Percentiles rank a stretch among this genome's conserved stretches.
Conservation (phyloP, 2,888 invertebrate genomes). For the Cataglyphis livida region DNA sequence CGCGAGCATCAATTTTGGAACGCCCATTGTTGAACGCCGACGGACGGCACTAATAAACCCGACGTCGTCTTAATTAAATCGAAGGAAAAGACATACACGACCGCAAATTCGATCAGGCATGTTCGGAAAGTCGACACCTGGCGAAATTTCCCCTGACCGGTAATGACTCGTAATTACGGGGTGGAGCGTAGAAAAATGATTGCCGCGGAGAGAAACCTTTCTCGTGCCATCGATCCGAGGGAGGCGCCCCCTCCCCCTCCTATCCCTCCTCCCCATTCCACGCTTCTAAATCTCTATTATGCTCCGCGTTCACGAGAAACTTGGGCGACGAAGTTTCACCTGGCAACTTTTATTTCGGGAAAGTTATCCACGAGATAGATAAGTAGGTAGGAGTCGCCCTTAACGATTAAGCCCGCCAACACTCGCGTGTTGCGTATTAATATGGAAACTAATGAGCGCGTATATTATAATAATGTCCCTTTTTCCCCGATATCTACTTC, state of each 20-base stretch:
- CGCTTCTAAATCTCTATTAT: slow-evolving; percentile 47
- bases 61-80: slow-evolving; percentile 67
- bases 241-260: neutral
- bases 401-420: slow-evolving; percentile 59
- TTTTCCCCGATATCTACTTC: neutral
- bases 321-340: slow-evolving; percentile 47
- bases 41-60: slow-evolving; percentile 10
- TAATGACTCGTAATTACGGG: slow-evolving; percentile 71
- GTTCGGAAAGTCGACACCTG: slow-evolving; percentile 59
- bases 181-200: slow-evolving; percentile 64
- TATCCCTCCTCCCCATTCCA: neutral
- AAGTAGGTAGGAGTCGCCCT: slow-evolving; percentile 39
- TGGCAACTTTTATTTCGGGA: slow-evolving; percentile 58
- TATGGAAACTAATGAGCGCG: slow-evolving; percentile 17
- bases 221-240: slow-evolving; percentile 62
- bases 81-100: slow-evolving; percentile 48
- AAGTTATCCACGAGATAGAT: slow-evolving; percentile 57
- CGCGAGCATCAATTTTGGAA: slow-evolving; percentile 59
- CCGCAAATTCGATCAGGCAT: neutral
- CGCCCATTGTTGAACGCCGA: slow-evolving; percentile 54
- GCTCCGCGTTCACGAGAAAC: slow-evolving; percentile 25
- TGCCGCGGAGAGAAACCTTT: slow-evolving; percentile 44
- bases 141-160: slow-evolving; percentile 53
- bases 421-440: slow-evolving; percentile 53
- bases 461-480: neutral